These are phyloP conservation scores for Oryzias melastigma DNA, from an alignment of 2,113 vertebrate genomes.

Conservation along the genomic window DNA sequence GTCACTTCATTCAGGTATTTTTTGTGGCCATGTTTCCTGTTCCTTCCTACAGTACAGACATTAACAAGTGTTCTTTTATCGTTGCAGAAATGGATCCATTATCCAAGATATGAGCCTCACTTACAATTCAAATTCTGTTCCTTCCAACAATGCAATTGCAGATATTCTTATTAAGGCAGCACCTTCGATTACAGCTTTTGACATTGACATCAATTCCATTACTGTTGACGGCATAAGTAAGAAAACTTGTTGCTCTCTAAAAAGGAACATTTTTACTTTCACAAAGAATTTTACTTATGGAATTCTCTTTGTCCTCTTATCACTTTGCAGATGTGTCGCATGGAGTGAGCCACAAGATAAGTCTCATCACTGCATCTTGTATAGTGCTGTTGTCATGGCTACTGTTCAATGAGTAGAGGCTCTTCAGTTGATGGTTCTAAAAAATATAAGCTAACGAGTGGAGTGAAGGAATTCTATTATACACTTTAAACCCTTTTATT, in stretches of 20 bases:
- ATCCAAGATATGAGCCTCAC: background rate
- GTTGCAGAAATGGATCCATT: constrained; percentile 49
- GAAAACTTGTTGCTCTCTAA: background rate
- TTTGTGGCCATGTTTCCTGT: background rate
- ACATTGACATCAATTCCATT: constrained; percentile 35
- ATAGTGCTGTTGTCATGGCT: constrained; percentile 42
- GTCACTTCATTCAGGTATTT: no score
- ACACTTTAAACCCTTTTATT: no score
- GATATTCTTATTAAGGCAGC: constrained; percentile 22
- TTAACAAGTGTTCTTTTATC: background rate
- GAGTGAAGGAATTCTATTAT: background rate
- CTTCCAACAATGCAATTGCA: constrained; percentile 12
- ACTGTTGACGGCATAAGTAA: constrained; percentile 13
- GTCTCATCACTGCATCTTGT: constrained; percentile 31
- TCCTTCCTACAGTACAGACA: background rate
- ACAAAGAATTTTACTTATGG: background rate
- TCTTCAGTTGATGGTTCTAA: background rate
- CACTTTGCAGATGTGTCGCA: constrained; percentile 16
- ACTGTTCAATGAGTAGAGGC: constrained; percentile 10
- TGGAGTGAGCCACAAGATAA: constrained; percentile 27
- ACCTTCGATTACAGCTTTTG: constrained; percentile 16
- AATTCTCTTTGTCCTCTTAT: background rate
- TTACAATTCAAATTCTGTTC: constrained; percentile 4
- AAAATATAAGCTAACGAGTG: background rate
- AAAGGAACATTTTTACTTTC: background rate